Percentiles rank a stretch among this genome's conserved stretches.
Evolutionary conservation across 2,888 invertebrate species (phyloP).

Genomic region (Crocallis elinguaria): DNA sequence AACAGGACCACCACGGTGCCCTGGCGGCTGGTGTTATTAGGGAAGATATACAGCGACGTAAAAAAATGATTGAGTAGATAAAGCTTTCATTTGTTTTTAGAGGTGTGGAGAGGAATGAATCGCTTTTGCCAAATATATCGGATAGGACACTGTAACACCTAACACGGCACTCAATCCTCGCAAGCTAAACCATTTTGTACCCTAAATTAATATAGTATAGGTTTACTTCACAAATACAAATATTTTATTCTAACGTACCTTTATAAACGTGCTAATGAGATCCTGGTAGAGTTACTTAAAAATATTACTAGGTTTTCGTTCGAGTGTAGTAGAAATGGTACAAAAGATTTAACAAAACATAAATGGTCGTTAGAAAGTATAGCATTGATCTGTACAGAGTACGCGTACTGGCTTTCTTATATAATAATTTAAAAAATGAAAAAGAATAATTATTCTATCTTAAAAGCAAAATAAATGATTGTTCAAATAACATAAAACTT

Average conservation of each 20-base stretch:
- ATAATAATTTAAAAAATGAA: too few relatives aligned
- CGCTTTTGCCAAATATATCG: not conserved
- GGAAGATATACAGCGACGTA: too few relatives aligned
- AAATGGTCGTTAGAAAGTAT: not conserved
- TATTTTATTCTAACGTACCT: not conserved
- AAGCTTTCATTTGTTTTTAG: too few relatives aligned
- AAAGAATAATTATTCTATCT: too few relatives aligned
- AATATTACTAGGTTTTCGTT: slow-evolving; percentile 33
- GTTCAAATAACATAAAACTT: too few relatives aligned
- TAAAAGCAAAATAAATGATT: too few relatives aligned
- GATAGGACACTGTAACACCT: not conserved
- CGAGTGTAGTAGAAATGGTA: slow-evolving; percentile 6
- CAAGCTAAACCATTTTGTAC: slow-evolving; percentile 14
- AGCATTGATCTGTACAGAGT: too few relatives aligned
- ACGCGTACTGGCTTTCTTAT: too few relatives aligned
- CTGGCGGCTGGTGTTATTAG: too few relatives aligned
- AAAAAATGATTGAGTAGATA: too few relatives aligned
- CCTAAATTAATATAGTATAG: slow-evolving; percentile 9
- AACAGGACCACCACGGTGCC: too few relatives aligned
- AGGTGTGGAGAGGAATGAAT: too few relatives aligned
- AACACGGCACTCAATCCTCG: not conserved
- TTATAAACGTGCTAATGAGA: slow-evolving; percentile 36
- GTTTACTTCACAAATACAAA: slow-evolving; percentile 9
- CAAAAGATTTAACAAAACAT: not conserved
- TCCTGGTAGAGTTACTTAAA: slow-evolving; percentile 29